phyloP scores from a whole-genome alignment of 1,140 invertebrate genomes.

The Gonioctena quinquepunctata region DNA sequence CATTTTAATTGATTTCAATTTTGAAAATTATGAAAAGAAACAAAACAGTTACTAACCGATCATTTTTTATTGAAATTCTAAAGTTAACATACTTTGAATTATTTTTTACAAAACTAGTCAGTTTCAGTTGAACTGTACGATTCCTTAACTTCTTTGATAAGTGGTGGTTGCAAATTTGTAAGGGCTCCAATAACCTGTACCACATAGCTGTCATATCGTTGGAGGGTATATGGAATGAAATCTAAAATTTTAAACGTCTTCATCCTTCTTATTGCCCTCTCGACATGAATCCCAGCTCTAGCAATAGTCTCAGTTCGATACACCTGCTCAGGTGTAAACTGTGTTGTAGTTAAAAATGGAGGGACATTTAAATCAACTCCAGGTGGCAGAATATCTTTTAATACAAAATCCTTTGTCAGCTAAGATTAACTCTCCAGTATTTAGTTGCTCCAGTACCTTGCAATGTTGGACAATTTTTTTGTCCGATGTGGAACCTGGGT shows the following conservation, averaged over 20 bases:
- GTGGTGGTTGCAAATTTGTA: neutral
- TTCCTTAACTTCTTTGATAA: no score
- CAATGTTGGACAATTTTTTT: slow-evolving; percentile 15
- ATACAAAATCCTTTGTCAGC: slow-evolving; percentile 15
- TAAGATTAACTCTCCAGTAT: slow-evolving; percentile 15
- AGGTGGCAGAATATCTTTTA: slow-evolving; percentile 10
- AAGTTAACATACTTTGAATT: no score
- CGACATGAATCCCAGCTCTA: no score
- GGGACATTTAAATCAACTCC: slow-evolving; percentile 19
- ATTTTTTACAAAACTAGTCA: no score
- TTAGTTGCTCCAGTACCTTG: neutral
- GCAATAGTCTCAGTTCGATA: slow-evolving; percentile 1
- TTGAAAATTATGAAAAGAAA: no score
- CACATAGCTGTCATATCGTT: neutral
- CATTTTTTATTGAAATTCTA: no score
- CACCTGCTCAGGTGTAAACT: slow-evolving; percentile 19
- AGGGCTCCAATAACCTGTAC: slow-evolving; percentile 7
- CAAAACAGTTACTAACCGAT: no score
- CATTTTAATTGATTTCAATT: no score
- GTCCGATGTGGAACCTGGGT: slow-evolving; percentile 11
- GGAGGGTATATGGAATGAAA: slow-evolving; percentile 3
- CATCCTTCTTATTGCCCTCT: slow-evolving; percentile 11
- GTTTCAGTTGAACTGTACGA: no score
- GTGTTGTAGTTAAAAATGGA: slow-evolving; percentile 19
- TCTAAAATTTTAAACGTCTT: slow-evolving; percentile 14